Conservation (phyloP, 2,888 invertebrate genomes). For the Drosophila villosipedis region DNA sequence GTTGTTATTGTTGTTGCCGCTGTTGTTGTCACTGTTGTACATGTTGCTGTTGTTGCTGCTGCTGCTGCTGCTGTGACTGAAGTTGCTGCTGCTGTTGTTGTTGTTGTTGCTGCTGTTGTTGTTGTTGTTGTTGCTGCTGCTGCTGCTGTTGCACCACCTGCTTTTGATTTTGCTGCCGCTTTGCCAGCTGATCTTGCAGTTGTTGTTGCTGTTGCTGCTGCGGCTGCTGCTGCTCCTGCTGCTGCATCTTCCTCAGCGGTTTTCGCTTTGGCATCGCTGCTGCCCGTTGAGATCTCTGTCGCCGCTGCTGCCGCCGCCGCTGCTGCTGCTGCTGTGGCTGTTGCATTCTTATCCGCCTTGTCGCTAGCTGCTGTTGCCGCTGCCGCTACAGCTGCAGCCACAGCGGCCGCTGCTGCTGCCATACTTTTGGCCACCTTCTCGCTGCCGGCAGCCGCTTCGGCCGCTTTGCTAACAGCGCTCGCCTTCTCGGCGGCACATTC, state of each 20-base stretch:
- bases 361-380: slow-evolving; percentile 15
- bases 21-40: slow-evolving; percentile 51
- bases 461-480: slow-evolving; percentile 74
- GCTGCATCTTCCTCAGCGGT: slow-evolving; percentile 45
- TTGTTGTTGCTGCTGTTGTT: slow-evolving; percentile 26
- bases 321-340: slow-evolving; percentile 36
- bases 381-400: slow-evolving; percentile 54
- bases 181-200: slow-evolving; percentile 16
- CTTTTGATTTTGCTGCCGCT: slow-evolving; percentile 42
- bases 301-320: slow-evolving; percentile 57
- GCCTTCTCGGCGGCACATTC: slow-evolving; percentile 72
- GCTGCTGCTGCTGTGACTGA: slow-evolving; percentile 18
- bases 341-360: slow-evolving; percentile 23
- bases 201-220: slow-evolving; percentile 35
- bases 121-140: slow-evolving; percentile 35
- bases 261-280: slow-evolving; percentile 54
- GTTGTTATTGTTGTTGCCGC: slow-evolving; percentile 69
- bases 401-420: slow-evolving; percentile 47
- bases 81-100: slow-evolving; percentile 3
- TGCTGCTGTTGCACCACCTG: slow-evolving; percentile 22
- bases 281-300: slow-evolving; percentile 63
- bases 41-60: slow-evolving; percentile 82
- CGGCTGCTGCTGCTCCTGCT: slow-evolving; percentile 33
- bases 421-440: slow-evolving; percentile 70
- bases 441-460: slow-evolving; percentile 73